Evolutionary conservation across 1,140 invertebrate genomes (phyloP), one percentile per base, ranked within the genome.

Genomic region (Paralvinella palmiformis): DNA sequence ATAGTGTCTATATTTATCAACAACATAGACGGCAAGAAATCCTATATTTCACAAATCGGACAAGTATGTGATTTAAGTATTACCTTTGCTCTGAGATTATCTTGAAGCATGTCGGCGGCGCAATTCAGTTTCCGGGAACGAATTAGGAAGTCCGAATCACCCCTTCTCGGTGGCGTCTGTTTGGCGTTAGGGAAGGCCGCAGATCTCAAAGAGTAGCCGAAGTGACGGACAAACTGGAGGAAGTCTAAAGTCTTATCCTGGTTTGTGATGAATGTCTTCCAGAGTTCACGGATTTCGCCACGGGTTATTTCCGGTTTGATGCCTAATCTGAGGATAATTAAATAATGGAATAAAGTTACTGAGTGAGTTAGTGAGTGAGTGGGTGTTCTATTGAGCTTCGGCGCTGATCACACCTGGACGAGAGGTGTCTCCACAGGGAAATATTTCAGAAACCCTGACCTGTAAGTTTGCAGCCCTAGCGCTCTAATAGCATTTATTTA

Each of bases 121-220:
- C 75, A 75, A 65, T 80, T 79, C 56, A 81, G 69, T 66, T 79
- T 81, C 37, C 76, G 69, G 7, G 77, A 79, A 44, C 78, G 69
- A 57, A 79, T 69, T 76, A 80, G 78, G 66, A 73, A 79, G 64
- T 81, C 79, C 6, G 71, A 68, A 62, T 81, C 79, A 13, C 79
- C 79, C 17, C 70, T 68, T 44, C 70, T 71, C 45, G 79, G 79
- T 4, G 79, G 79, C n/a, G 69, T 59, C 24, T 75, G 37, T 65
- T 80, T 80, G 53, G 79, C 75, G 67, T 80, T 81, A n/a, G 77
- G 75, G 69, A 73, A 80, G 10, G 74, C 68, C 7, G 79, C 79
- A 22, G 77, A 76, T 41, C 69, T 69, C 59, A 71, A 67, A 6
- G 75, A 76, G 65, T 77, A 79, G 13, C 78, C 77, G 71, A 81